Evolutionary conservation across 2,888 invertebrate species (phyloP).

Genomic region (Empis livida): DNA sequence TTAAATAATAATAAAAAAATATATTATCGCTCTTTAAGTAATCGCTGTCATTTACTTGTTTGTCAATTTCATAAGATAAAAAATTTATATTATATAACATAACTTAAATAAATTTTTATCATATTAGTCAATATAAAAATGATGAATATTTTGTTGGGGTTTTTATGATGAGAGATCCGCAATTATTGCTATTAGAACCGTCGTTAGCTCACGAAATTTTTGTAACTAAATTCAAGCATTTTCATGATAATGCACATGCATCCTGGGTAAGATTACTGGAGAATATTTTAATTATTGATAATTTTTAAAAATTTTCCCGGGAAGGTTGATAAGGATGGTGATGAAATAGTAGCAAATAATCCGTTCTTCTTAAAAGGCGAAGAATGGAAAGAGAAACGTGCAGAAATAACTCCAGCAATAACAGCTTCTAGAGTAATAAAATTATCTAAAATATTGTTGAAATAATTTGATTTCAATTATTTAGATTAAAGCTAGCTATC

Average conservation of each 20-base stretch:
- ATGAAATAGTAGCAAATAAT: conserved; percentile 37
- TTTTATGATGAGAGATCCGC: neutral
- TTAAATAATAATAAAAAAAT: neutral
- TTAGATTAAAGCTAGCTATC: conserved; percentile 37
- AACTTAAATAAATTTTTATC: neutral
- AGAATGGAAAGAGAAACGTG: conserved; percentile 38
- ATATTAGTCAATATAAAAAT: neutral
- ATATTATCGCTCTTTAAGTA: no score
- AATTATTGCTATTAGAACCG: neutral
- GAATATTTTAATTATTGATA: neutral
- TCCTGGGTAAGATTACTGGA: neutral
- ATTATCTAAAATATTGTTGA: neutral
- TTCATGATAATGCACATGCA: neutral
- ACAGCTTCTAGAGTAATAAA: conserved; percentile 37
- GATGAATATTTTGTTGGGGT: neutral
- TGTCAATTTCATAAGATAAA: no score
- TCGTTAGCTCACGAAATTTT: neutral
- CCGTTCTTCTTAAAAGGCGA: conserved; percentile 37
- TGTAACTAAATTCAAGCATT: neutral
- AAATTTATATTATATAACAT: neutral
- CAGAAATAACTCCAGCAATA: conserved; percentile 39
- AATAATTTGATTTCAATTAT: neutral
- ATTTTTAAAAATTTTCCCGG: neutral
- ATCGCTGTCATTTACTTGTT: no score
- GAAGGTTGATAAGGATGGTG: conserved; percentile 32